phyloP scores from a whole-genome alignment of 53 echinoderm and acorn worm genomes.

The Paracentrotus lividus region DNA sequence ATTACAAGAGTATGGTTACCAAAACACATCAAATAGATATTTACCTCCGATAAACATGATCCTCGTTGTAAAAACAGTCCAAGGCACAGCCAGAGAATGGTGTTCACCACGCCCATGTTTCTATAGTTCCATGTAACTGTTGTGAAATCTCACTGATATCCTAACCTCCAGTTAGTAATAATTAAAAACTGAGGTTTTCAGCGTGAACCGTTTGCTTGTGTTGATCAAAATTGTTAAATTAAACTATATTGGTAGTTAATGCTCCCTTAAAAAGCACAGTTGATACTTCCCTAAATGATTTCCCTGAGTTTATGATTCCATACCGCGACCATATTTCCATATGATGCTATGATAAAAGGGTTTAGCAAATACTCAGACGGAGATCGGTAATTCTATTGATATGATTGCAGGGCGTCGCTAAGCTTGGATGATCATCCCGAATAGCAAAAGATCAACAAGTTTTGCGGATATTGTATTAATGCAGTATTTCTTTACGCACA shows the following conservation, averaged over 20 bases:
- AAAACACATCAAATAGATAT: neutral
- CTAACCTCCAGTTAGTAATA: neutral
- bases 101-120: neutral
- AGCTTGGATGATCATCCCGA: neutral
- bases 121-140: neutral
- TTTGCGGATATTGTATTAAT: neutral
- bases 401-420: neutral
- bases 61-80: neutral
- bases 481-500: neutral
- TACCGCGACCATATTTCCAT: too few species aligned
- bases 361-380: too few species aligned
- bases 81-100: neutral
- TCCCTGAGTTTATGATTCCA: too few species aligned
- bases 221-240: neutral
- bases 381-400: too few species aligned
- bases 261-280: neutral
- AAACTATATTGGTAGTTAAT: neutral
- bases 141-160: neutral
- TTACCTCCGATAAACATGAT: neutral
- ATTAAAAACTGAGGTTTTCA: neutral
- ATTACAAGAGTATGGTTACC: neutral
- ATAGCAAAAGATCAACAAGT: neutral
- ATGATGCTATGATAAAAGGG: too few species aligned
- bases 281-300: neutral
- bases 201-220: neutral